Conservation (phyloP, 2,888 invertebrate species). For the Andrena camellia region DNA sequence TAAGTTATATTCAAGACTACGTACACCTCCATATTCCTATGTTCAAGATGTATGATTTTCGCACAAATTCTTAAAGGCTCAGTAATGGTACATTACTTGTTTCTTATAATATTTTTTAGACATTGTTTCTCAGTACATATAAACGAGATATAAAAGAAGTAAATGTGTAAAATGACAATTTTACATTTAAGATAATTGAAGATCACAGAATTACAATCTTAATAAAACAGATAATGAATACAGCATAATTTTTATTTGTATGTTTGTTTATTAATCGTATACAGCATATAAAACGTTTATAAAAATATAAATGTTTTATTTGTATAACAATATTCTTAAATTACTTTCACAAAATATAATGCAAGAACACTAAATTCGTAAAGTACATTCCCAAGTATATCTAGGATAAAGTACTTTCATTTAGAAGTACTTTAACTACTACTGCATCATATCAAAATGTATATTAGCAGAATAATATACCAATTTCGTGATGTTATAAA, state of each 20-base stretch:
- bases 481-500: background rate
- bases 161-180: background rate
- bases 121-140: background rate
- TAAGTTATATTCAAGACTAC: too few relatives aligned
- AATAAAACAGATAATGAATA: background rate
- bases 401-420: background rate
- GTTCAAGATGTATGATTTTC: background rate
- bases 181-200: background rate
- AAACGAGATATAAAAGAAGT: background rate
- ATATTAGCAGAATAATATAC: background rate
- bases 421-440: background rate
- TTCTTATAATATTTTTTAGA: background rate
- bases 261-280: slow-evolving; percentile 10
- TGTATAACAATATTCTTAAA: background rate
- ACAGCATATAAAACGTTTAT: slow-evolving; percentile 19
- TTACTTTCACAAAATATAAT: background rate
- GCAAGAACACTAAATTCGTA: background rate
- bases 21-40: too few relatives aligned
- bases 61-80: background rate
- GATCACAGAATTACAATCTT: background rate
- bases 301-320: slow-evolving; percentile 41
- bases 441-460: background rate
- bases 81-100: background rate
- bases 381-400: slow-evolving; percentile 6
- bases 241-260: background rate